Percentiles rank a stretch among this genome's conserved stretches.
Conservation (phyloP, 2,888 invertebrate species). For the Cancer borealis region DNA sequence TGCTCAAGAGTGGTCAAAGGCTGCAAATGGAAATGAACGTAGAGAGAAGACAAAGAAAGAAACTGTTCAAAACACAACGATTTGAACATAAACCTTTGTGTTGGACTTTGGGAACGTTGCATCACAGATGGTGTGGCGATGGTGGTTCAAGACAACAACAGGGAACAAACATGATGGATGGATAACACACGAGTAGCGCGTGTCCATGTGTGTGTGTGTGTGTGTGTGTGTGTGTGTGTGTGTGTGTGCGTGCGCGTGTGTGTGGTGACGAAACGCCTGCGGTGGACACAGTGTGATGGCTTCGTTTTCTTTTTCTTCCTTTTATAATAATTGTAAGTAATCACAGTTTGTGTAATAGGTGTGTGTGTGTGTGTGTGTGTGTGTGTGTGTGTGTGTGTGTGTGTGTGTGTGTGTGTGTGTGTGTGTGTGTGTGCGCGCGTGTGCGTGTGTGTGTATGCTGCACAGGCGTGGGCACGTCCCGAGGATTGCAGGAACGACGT, state of each 20-base stretch:
- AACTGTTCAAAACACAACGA: background rate
- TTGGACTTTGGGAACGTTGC: background rate
- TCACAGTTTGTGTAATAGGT: background rate
- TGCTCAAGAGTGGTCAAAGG: conserved; percentile 13
- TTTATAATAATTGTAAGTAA: background rate
- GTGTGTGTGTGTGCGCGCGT: no score
- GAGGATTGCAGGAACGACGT: background rate
- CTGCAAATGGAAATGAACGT: background rate
- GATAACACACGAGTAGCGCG: background rate
- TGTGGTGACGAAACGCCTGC: background rate
- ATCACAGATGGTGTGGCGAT: background rate
- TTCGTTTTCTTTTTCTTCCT: background rate
- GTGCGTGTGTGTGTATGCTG: background rate
- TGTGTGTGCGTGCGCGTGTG: background rate
- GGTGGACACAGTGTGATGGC: background rate
- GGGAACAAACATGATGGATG: background rate
- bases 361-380: no score
- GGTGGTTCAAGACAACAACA: background rate
- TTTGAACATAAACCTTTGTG: background rate
- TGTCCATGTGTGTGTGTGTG: background rate
- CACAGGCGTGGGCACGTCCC: background rate
- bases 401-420: no score
- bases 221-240: background rate
- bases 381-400: no score
- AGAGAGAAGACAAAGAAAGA: background rate